These are phyloP conservation scores for Circaetus gallicus DNA, from an alignment of 2,113 vertebrate genomes.

Conservation along the genomic window DNA sequence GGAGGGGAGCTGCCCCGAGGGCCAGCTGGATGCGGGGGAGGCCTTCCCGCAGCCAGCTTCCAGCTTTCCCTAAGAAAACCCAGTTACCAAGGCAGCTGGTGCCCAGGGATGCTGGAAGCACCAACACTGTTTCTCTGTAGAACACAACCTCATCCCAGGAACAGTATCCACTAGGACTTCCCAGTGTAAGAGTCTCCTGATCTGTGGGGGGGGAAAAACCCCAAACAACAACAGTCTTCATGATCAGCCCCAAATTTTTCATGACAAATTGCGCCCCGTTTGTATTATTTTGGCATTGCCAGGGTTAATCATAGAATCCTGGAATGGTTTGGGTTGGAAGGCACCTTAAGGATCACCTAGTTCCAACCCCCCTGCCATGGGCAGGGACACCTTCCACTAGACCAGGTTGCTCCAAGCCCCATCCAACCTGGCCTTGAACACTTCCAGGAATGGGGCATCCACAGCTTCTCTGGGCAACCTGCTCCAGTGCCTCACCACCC, in stretches of 20 bases:
- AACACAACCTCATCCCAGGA: no score
- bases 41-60: not conserved
- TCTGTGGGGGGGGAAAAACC: rapidly evolving
- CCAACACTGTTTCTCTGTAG: not conserved
- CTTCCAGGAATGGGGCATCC: no score
- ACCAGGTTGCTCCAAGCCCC: no score
- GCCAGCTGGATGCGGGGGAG: not conserved
- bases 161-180: not conserved
- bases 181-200: not conserved
- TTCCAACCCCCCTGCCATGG: no score
- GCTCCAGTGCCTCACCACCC: no score
- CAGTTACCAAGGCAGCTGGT: no score
- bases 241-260: not conserved
- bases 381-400: no score
- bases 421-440: no score
- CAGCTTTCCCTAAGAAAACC: not conserved
- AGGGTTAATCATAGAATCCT: not conserved
- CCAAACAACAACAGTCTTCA: not conserved
- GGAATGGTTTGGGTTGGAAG: not conserved
- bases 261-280: no score
- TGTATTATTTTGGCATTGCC: not conserved
- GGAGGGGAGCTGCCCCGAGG: not conserved
- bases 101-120: not conserved
- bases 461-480: no score
- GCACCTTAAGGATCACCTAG: not conserved